phyloP scores from a whole-genome alignment of 2,888 invertebrate genomes.

The Myopa testacea region DNA sequence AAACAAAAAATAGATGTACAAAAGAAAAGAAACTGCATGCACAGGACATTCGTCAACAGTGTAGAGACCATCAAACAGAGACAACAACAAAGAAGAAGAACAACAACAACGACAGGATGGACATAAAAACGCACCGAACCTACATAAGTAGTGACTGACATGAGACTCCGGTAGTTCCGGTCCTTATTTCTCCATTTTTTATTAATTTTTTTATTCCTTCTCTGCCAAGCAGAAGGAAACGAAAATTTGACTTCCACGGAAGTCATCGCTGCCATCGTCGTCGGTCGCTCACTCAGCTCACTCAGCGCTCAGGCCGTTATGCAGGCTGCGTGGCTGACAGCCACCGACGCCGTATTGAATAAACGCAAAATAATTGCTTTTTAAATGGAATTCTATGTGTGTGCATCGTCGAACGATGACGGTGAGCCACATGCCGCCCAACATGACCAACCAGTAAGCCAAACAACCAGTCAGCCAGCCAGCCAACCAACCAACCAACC shows the following conservation, averaged over 20 bases:
- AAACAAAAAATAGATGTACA: too few species aligned
- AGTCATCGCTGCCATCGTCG: background rate
- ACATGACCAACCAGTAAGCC: too few species aligned
- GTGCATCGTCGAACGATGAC: background rate
- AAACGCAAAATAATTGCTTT: conserved; percentile 58
- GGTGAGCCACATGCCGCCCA: background rate
- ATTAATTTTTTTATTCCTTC: background rate
- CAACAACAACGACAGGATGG: background rate
- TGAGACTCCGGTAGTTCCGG: background rate
- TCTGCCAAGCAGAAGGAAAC: background rate
- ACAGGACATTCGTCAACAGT: background rate
- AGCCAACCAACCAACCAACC: too few species aligned
- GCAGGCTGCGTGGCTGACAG: background rate
- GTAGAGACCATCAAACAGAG: background rate
- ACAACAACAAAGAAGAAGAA: too few species aligned
- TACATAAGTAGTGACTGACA: background rate
- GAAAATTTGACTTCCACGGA: background rate
- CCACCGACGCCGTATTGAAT: conserved; percentile 50
- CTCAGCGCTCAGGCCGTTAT: background rate
- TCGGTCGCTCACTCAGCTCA: background rate
- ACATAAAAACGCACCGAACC: background rate
- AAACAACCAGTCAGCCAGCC: too few species aligned
- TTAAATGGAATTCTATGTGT: conserved; percentile 53
- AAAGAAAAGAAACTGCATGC: too few species aligned
- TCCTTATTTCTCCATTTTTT: background rate